Percentiles rank a stretch among this genome's conserved stretches.
Conservation (phyloP, 1,140 invertebrate species). For the Trigoniulus corallinus region DNA sequence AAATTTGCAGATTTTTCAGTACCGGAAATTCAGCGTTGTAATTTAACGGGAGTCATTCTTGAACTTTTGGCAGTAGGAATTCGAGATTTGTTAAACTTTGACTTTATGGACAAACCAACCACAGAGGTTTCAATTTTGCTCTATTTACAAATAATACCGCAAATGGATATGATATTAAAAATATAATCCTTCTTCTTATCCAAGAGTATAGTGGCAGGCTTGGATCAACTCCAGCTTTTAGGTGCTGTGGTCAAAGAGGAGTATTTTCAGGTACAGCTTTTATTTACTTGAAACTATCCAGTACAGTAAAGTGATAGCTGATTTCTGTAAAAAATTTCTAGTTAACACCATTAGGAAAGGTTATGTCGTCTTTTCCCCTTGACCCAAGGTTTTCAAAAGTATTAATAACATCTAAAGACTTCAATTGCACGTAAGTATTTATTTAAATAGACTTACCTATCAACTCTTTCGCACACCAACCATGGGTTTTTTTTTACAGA, state of each 20-base stretch:
- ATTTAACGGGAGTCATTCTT: constrained; percentile 52
- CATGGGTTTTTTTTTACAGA: constrained; percentile 22
- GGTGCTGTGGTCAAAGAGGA: constrained; percentile 45
- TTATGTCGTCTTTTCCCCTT: constrained; percentile 80
- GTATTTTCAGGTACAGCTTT: constrained; percentile 29
- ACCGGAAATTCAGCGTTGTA: constrained; percentile 75
- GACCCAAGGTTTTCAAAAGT: constrained; percentile 80
- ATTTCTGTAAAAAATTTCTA: constrained; percentile 17
- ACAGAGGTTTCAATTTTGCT: constrained; percentile 30
- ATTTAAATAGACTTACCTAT: constrained; percentile 9
- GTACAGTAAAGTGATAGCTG: constrained; percentile 2
- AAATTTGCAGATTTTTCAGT: constrained; percentile 46
- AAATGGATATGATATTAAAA: background rate
- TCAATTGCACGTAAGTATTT: constrained; percentile 49
- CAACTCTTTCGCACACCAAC: background rate
- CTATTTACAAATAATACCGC: too few species aligned
- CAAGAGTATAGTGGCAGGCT: constrained; percentile 29
- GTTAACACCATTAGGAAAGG: constrained; percentile 61
- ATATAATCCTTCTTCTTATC: constrained; percentile 29
- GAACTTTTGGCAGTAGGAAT: constrained; percentile 72
- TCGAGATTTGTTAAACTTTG: constrained; percentile 57
- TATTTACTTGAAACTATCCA: too few species aligned
- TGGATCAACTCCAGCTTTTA: constrained; percentile 50
- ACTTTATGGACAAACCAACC: constrained; percentile 78
- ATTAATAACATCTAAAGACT: constrained; percentile 54